Base-by-base conservation (phyloP, 1,140 invertebrate species). In the Pararge aegeria region DNA sequence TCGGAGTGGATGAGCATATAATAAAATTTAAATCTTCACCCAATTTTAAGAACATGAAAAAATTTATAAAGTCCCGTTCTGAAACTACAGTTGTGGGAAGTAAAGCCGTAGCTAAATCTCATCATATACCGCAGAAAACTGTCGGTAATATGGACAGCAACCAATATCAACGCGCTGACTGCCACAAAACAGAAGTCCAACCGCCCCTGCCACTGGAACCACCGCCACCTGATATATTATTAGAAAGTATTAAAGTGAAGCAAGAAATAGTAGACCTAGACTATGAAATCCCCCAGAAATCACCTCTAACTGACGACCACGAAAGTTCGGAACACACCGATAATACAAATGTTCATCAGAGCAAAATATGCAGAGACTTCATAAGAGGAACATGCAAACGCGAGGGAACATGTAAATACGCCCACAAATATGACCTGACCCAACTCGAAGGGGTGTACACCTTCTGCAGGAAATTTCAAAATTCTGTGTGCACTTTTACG, bases 31-130 rank as follows among this genome's bases (percentile, higher is more conserved):
- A 66, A 44, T 62, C 82, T 27, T 80, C 78, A 1, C 69, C 73
- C 19, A 75, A 78, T 62, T 75, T 80, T 46, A 78, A 78, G 72
- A 75, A 74, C 29, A 87, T 87, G 80, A 85, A 82, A 68, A 86
- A 87, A 42, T 85, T 73, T 51, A 69, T 83, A 9, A 77, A 71
- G 30, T 76, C 61, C 0, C 64, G 71, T 57, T 56, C 21, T n/a
- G 69, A 73, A 40, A 61, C 49, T 30, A 21, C 60, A 21, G 64
- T 63, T 12, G 9, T 40, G 61, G 5, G 69, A 69, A 12, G 50
- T n/a, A n/a, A n/a, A n/a, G n/a, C n/a, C n/a, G n/a, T n/a, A n/a
- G n/a, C n/a, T n/a, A n/a, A n/a, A n/a, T n/a, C n/a, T n/a, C n/a
- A n/a, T n/a, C n/a, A n/a, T n/a, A n/a, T n/a, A n/a, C n/a, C n/a